Conservation (phyloP, 1,140 invertebrate species). For the Phymastichus coffea region DNA sequence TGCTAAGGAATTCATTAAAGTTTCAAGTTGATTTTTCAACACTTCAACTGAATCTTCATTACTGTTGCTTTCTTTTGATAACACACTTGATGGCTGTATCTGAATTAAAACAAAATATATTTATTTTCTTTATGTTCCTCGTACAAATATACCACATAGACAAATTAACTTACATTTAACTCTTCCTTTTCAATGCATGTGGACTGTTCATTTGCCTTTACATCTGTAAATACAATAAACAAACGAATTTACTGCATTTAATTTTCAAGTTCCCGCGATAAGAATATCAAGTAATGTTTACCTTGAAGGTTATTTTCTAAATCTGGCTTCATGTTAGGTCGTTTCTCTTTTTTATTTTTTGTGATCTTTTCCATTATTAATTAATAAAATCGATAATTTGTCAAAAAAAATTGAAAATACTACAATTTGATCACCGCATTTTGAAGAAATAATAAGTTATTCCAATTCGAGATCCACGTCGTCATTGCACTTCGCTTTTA, state of each 20-base stretch:
- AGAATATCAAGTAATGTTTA: too few relatives aligned
- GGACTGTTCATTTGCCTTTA: neutral
- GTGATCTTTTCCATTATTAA: constrained; percentile 17
- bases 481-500: neutral
- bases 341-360: constrained; percentile 6
- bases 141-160: too few relatives aligned
- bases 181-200: neutral
- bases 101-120: too few relatives aligned
- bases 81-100: too few relatives aligned
- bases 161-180: too few relatives aligned
- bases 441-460: neutral
- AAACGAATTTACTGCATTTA: neutral
- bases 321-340: neutral
- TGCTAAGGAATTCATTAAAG: constrained; percentile 72
- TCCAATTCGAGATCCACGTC: neutral
- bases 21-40: constrained; percentile 61
- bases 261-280: too few relatives aligned
- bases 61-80: neutral
- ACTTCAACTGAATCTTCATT: constrained; percentile 48
- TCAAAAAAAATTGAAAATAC: too few relatives aligned
- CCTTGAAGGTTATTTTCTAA: constrained; percentile 21
- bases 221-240: constrained; percentile 1
- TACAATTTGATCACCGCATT: too few relatives aligned
- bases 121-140: too few relatives aligned
- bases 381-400: neutral